These are phyloP conservation scores for Rhodeus uyekii DNA, from an alignment of 2,797 vertebrate species.

Conservation along the genomic window DNA sequence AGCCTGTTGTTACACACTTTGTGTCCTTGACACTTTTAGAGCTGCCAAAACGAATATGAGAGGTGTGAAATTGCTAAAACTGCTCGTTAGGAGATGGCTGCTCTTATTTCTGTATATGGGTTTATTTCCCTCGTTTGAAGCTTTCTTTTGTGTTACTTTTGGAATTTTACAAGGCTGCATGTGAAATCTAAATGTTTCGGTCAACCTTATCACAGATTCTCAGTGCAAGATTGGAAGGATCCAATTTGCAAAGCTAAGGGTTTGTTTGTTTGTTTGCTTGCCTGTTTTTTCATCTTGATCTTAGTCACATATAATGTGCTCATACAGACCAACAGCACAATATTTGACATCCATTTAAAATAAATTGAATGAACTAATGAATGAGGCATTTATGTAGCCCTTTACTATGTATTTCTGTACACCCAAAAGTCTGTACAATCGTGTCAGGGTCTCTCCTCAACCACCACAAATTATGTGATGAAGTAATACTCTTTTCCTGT, in stretches of 20 bases:
- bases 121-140: slow-evolving; percentile 20
- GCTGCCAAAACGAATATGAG: slow-evolving; percentile 55
- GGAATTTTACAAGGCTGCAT: neutral
- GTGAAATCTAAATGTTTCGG: slow-evolving; percentile 9
- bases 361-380: too few relatives aligned
- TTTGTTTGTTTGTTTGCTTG: neutral
- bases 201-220: slow-evolving; percentile 12
- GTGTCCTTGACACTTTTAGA: slow-evolving; percentile 61
- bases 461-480: too few relatives aligned
- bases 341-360: neutral
- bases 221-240: neutral
- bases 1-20: slow-evolving; percentile 59
- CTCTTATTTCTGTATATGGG: slow-evolving; percentile 32
- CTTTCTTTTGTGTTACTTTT: slow-evolving; percentile 21
- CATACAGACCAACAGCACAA: neutral
- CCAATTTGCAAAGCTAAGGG: neutral
- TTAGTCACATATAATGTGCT: slow-evolving; percentile 21
- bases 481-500: neutral
- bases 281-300: neutral
- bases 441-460: too few relatives aligned
- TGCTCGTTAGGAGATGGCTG: slow-evolving; percentile 56
- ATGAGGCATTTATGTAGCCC: too few relatives aligned
- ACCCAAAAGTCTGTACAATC: too few relatives aligned
- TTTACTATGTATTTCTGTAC: too few relatives aligned
- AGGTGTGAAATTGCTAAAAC: slow-evolving; percentile 63